phyloP scores from a whole-genome alignment of 1,140 invertebrate species.

The Monomorium pharaonis region DNA sequence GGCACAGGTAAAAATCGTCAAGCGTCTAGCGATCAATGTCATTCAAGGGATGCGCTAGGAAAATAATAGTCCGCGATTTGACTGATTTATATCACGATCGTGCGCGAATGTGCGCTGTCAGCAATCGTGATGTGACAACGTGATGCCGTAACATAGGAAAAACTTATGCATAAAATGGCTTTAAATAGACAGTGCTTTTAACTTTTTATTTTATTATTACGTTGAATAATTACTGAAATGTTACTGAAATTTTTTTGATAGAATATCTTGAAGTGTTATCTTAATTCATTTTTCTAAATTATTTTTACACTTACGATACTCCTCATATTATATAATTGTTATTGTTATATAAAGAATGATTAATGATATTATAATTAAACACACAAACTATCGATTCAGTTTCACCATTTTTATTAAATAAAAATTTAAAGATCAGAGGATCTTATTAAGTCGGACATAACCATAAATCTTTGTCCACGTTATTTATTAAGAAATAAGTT shows the following conservation, averaged over 20 bases:
- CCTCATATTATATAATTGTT: background rate
- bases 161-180: background rate
- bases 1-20: conserved; percentile 27
- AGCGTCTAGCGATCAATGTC: conserved; percentile 32
- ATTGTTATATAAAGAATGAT: background rate
- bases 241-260: background rate
- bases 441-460: background rate
- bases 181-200: background rate
- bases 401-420: background rate
- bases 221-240: background rate
- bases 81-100: conserved; percentile 43
- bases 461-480: background rate
- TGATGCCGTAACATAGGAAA: conserved; percentile 9
- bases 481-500: background rate
- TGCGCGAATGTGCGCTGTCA: conserved; percentile 1
- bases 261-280: background rate
- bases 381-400: background rate
- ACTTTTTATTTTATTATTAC: background rate
- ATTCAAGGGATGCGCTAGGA: conserved; percentile 38
- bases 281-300: background rate
- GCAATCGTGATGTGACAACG: background rate
- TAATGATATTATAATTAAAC: conserved; percentile 8
- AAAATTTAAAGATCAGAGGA: background rate
- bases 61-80: conserved; percentile 48
- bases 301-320: background rate